phyloP scores from a whole-genome alignment of 2,797 vertebrate genomes.

The Sitta carolinensis region DNA sequence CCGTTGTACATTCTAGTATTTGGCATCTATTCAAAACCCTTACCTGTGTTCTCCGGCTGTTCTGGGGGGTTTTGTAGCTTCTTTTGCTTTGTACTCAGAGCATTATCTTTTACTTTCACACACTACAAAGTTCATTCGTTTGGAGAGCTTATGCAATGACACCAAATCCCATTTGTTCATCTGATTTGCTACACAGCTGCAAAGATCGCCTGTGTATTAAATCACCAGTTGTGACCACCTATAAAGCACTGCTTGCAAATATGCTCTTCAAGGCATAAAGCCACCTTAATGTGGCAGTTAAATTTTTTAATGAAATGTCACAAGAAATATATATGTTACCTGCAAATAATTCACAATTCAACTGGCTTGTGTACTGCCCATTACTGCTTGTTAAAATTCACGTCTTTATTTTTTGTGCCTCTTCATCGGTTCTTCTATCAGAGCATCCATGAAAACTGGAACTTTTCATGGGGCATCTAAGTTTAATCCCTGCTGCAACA shows the following conservation, averaged over 20 bases:
- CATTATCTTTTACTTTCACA: background rate
- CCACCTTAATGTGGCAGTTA: background rate
- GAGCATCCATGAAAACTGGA: background rate
- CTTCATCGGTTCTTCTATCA: background rate
- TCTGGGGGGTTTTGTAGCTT: background rate
- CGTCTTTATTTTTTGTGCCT: background rate
- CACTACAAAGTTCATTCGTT: conserved; percentile 19
- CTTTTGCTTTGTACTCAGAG: conserved; percentile 1
- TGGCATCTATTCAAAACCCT: conserved; percentile 64
- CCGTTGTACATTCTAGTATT: conserved; percentile 59
- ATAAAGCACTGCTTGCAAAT: background rate
- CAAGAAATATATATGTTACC: background rate
- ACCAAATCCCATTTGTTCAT: background rate
- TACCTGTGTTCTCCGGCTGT: conserved; percentile 54
- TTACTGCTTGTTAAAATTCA: background rate
- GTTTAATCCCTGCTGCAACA: background rate
- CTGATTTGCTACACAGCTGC: background rate
- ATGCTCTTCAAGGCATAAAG: background rate
- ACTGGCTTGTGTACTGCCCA: background rate
- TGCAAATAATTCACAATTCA: background rate
- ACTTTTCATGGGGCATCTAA: background rate
- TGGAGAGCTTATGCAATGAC: background rate
- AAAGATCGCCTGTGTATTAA: background rate
- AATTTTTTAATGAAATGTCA: background rate
- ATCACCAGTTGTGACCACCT: background rate